Conservation (phyloP, 2,888 invertebrate genomes). For the Pedicia rivosa region DNA sequence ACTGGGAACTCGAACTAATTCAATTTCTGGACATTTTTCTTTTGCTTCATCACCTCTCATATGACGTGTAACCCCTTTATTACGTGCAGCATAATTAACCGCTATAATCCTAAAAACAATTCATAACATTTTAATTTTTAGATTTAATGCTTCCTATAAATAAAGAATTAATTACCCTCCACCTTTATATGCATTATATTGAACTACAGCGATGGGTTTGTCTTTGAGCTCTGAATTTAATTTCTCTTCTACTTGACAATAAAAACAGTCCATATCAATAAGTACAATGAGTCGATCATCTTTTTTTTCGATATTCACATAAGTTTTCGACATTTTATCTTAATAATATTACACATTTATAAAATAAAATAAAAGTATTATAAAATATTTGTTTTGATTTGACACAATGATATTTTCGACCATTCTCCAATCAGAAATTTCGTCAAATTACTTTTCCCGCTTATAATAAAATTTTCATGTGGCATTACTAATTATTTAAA, state of each 20-base stretch:
- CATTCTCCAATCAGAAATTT: no score
- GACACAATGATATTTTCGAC: no score
- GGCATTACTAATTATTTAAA: no score
- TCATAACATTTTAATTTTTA: background rate
- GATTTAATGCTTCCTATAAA: background rate
- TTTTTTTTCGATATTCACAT: conserved; percentile 21
- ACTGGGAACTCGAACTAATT: conserved; percentile 71
- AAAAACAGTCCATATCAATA: conserved; percentile 99
- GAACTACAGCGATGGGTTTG: conserved; percentile 90
- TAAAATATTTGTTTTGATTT: no score
- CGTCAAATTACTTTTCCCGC: no score
- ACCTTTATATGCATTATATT: conserved; percentile 85
- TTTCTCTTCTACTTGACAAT: conserved; percentile 95
- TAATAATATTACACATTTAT: no score
- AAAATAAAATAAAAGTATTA: no score
- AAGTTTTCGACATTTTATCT: conserved; percentile 7
- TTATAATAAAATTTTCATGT: no score
- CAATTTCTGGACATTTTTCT: conserved; percentile 72
- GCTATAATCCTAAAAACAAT: conserved; percentile 67
- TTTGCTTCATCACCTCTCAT: conserved; percentile 89
- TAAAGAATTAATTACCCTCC: conserved; percentile 57
- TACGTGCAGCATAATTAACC: conserved; percentile 90
- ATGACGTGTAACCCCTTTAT: conserved; percentile 72
- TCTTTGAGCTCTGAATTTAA: conserved; percentile 66
- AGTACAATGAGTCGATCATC: conserved; percentile 60